These are phyloP conservation scores for Yoshiicerus persimilis DNA, from an alignment of 1,140 invertebrate species.

Conservation along the genomic window DNA sequence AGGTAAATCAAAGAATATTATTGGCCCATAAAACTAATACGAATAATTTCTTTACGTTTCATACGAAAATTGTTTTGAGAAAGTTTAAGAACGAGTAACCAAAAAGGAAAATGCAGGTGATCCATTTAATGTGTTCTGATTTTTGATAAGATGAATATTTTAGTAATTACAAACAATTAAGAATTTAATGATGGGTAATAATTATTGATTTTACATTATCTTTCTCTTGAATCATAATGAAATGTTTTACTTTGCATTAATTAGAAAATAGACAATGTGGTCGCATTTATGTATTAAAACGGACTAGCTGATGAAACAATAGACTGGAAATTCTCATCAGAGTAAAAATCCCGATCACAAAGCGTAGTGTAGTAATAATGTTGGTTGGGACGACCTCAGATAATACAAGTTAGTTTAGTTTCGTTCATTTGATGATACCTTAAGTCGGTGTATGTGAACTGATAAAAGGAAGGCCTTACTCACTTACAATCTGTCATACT, in stretches of 20 bases:
- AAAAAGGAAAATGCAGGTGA: no score
- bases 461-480: neutral
- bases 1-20: no score
- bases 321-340: neutral
- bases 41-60: no score
- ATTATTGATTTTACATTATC: neutral
- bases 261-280: neutral
- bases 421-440: neutral
- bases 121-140: neutral
- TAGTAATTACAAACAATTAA: neutral
- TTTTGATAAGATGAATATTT: neutral
- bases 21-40: no score
- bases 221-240: neutral
- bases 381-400: neutral
- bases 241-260: neutral
- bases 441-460: neutral
- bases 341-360: neutral
- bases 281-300: neutral
- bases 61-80: no score
- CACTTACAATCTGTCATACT: neutral
- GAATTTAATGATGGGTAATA: neutral
- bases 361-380: neutral
- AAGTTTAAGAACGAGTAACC: no score
- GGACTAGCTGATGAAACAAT: neutral
- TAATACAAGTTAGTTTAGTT: neutral